A percentile compares a stretch with the other conserved stretches of the same genome.
These are phyloP conservation scores for Pempheris klunzingeri DNA, from an alignment of 2,797 vertebrate species.

Conservation along the genomic window DNA sequence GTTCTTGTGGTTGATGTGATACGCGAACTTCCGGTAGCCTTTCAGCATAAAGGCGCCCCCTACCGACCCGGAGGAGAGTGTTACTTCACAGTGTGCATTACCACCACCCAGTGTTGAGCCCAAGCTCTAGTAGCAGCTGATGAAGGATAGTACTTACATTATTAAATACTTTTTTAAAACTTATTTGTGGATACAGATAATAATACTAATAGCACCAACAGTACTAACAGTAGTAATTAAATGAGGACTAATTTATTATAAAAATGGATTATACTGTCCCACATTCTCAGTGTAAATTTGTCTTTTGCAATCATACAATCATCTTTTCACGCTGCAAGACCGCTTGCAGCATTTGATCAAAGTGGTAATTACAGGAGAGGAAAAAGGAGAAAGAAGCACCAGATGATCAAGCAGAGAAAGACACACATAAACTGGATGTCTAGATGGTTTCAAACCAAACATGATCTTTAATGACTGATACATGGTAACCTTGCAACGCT, in stretches of 20 bases:
- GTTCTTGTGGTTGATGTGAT: background rate
- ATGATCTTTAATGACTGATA: constrained; percentile 86
- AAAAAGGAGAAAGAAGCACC: background rate
- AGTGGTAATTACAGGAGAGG: background rate
- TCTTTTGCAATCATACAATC: background rate
- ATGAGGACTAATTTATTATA: background rate
- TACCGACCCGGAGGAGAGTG: constrained; percentile 4
- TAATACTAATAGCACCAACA: background rate
- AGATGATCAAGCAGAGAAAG: background rate
- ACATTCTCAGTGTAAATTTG: background rate
- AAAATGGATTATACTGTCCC: background rate
- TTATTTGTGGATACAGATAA: background rate
- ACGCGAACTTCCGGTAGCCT: constrained; percentile 16
- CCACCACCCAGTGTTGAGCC: background rate
- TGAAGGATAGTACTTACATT: background rate
- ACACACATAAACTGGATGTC: constrained; percentile 2
- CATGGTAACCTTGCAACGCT: constrained; percentile 83
- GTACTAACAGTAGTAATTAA: background rate
- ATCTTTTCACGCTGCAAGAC: background rate
- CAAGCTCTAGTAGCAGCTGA: background rate
- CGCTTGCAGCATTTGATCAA: background rate
- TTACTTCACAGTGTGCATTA: no score
- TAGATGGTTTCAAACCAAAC: constrained; percentile 68
- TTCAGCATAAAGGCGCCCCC: constrained; percentile 28
- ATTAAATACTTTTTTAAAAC: no score